Percentiles rank a stretch among this genome's conserved stretches.
phyloP scores from a whole-genome alignment of 1,140 invertebrate genomes.

The Rhopalosiphum maidis region DNA sequence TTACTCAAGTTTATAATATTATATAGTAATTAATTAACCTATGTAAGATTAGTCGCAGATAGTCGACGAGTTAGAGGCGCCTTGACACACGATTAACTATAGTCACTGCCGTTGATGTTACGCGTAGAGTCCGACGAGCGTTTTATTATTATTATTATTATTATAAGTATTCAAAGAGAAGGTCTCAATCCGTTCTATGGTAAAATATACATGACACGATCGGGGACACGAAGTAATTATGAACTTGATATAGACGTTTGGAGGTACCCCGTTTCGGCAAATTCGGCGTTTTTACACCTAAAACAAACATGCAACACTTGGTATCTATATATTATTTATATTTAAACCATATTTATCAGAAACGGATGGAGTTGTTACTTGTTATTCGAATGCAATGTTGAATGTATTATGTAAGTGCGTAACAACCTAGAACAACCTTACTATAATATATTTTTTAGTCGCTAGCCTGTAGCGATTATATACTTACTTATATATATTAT shows the following conservation, averaged over 20 bases:
- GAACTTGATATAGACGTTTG: background rate
- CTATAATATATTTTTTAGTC: background rate
- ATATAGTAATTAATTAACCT: background rate
- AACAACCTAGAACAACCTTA: background rate
- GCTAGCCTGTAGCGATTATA: background rate
- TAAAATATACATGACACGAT: background rate
- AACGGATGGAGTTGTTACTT: background rate
- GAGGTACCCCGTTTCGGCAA: background rate
- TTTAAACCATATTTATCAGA: background rate
- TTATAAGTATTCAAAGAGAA: background rate
- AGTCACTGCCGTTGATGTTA: background rate
- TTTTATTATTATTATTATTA: background rate
- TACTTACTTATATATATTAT: no score
- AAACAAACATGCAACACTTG: background rate
- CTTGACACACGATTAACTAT: slow-evolving; percentile 22
- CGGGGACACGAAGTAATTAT: background rate
- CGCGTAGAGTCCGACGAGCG: background rate
- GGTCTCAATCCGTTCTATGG: background rate
- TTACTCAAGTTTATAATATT: background rate
- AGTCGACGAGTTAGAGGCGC: background rate
- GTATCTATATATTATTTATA: background rate
- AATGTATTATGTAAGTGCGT: background rate
- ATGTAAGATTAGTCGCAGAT: background rate
- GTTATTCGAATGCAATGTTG: background rate
- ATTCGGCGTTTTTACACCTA: background rate